These are phyloP conservation scores for Drosophila meridionalis DNA, from an alignment of 2,888 invertebrate species.

Conservation along the genomic window DNA sequence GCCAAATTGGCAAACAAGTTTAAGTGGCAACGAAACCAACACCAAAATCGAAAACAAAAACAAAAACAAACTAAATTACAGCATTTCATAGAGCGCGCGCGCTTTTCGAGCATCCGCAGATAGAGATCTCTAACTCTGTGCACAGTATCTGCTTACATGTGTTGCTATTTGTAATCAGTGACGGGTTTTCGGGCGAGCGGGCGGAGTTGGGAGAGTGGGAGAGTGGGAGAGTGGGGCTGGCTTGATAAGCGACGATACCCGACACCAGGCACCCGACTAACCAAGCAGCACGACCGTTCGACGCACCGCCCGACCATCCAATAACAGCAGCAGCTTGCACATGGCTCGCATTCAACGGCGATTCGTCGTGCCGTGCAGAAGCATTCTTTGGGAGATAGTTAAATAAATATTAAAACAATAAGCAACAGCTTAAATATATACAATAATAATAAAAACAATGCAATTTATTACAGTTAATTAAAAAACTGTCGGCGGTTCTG, in stretches of 20 bases:
- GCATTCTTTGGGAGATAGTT: conserved; percentile 40
- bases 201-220: neutral
- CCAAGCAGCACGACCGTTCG: conserved; percentile 32
- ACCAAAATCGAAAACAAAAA: neutral
- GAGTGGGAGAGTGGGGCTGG: neutral
- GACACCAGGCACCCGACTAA: conserved; percentile 25
- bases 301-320: conserved; percentile 21
- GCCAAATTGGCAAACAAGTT: conserved; percentile 70
- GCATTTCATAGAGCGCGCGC: conserved; percentile 44
- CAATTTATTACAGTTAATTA: conserved; percentile 31
- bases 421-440: neutral
- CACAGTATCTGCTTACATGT: conserved; percentile 32
- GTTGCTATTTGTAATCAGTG: conserved; percentile 40
- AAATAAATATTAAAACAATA: neutral
- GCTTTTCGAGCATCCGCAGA: conserved; percentile 12
- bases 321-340: conserved; percentile 24
- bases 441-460: conserved; percentile 20
- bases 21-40: conserved; percentile 27
- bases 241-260: conserved; percentile 58
- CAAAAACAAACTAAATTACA: conserved; percentile 42
- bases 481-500: conserved; percentile 24
- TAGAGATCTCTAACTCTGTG: conserved; percentile 2
- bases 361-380: conserved; percentile 56
- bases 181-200: conserved; percentile 21
- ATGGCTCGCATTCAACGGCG: conserved; percentile 45